Evolutionary conservation across 2,888 invertebrate genomes (phyloP), one percentile per base, ranked within the genome.

Genomic region (Euplagia quadripunctaria): DNA sequence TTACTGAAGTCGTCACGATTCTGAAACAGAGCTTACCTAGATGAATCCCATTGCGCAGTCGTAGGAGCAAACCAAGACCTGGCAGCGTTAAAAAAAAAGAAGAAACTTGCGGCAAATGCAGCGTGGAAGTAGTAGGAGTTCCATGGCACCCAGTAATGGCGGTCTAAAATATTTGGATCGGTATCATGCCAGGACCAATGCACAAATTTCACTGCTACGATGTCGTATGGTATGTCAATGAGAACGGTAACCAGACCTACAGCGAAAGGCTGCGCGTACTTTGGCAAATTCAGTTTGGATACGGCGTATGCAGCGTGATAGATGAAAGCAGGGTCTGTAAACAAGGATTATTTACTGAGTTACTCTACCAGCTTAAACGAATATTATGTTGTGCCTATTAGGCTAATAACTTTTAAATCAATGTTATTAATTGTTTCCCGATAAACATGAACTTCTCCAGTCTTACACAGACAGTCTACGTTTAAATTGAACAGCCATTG

Each of bases 111-210:
- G 0, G 98, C 97, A 88, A 98, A 98, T 0, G 97, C 94, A 0
- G 97, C 96, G 89, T 98, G 98, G 95, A 98, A 98, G 88, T 98
- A 98, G 92, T 98, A 98, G 0, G 98, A 98, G 87, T 97, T 98
- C 97, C 97, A 98, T 0, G 98, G 98, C 42, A 98, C 98, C 97
- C 97, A 98, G 91, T 98, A 98, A 90, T 97, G 97, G 63, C 98
- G 96, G 88, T 98, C 98, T 79, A 89, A 93, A 90, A 97, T 96
- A 84, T 97, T 97, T 7, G 97, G 97, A 89, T 97, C 97, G 0
- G 97, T 97, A 86, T 97, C 97, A 83, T 98, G 98, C 98, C 98
- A 98, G 1, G 97, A 97, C 98, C 98, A 98, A 93, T 98, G 98
- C 20, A 98, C 92, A 88, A 97, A 97, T 89, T 98, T 98, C 16